A percentile compares a stretch with the other conserved stretches of the same genome.
Evolutionary conservation across 2,113 vertebrate genomes (phyloP).

Genomic region (Syngnathus floridae): DNA sequence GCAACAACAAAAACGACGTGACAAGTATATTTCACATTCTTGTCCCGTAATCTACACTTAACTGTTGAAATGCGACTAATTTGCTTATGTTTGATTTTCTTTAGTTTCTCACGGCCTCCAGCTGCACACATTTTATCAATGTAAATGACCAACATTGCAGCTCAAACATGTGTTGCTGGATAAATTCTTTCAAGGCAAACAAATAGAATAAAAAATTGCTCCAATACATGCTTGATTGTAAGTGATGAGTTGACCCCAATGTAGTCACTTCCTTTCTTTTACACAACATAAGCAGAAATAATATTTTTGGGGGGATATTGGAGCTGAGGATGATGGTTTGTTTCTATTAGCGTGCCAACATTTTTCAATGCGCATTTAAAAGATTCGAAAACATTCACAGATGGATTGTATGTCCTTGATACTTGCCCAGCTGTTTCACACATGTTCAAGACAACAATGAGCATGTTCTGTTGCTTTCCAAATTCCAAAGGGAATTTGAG

Average conservation of each 20-base stretch:
- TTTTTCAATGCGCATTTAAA: constrained; percentile 32
- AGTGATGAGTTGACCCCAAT: not conserved
- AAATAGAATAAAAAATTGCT: constrained; percentile 3
- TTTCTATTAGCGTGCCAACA: constrained; percentile 35
- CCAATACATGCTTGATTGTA: not conserved
- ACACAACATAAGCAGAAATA: not conserved
- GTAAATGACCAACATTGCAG: not conserved
- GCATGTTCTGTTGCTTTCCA: not conserved
- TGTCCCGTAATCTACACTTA: not conserved
- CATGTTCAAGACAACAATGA: constrained; percentile 33
- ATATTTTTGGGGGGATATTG: constrained; percentile 4
- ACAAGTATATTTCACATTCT: constrained; percentile 1
- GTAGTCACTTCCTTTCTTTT: constrained; percentile 1
- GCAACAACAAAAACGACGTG: not conserved
- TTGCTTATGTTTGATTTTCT: constrained; percentile 3
- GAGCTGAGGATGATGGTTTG: constrained; percentile 13
- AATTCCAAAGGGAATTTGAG: not conserved
- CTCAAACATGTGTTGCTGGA: constrained; percentile 20
- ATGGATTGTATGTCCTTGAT: constrained; percentile 42
- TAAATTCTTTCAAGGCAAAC: constrained; percentile 9
- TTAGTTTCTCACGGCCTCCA: constrained; percentile 14
- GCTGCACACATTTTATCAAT: not conserved
- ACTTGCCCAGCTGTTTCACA: constrained; percentile 53
- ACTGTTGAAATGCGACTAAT: not conserved
- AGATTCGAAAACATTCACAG: constrained; percentile 42